These are phyloP conservation scores for Falco peregrinus DNA, from an alignment of 2,797 vertebrate species.

Conservation along the genomic window DNA sequence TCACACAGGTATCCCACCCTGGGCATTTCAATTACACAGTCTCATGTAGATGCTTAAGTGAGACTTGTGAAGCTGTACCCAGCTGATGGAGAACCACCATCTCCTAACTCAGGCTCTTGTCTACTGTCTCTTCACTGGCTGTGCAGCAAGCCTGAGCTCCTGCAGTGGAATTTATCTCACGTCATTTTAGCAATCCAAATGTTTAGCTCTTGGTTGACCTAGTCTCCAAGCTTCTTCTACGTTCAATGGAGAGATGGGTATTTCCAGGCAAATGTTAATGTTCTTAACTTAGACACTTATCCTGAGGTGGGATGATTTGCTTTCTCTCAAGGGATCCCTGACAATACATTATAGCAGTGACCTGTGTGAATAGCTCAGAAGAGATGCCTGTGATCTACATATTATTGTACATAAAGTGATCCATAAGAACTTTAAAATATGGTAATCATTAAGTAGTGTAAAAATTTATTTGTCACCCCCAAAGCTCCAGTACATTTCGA, in stretches of 20 bases:
- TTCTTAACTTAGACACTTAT: not conserved
- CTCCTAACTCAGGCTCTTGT: not conserved
- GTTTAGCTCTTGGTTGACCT: not conserved
- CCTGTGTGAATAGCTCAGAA: not conserved
- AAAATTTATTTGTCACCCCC: not conserved
- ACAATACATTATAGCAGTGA: not conserved
- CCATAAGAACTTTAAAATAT: not conserved
- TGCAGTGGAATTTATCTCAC: not conserved
- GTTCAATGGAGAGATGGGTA: not conserved
- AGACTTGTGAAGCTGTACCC: not conserved
- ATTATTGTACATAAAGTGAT: not conserved
- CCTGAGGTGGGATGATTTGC: not conserved
- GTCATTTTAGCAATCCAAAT: conserved; percentile 29
- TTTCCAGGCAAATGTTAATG: not conserved
- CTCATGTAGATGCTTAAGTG: not conserved
- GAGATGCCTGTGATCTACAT: not conserved
- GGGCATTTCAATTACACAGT: not conserved
- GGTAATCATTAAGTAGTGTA: not conserved
- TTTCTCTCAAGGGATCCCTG: not conserved
- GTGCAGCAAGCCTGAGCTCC: not conserved
- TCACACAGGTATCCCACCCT: not conserved
- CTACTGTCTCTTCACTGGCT: not conserved
- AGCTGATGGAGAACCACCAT: not conserved
- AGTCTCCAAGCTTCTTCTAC: not conserved
- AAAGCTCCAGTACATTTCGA: not conserved